Evolutionary conservation across 35 echinoderm and acorn worm genomes (phyloP).

Genomic region (Hemicentrotus pulcherrimus): DNA sequence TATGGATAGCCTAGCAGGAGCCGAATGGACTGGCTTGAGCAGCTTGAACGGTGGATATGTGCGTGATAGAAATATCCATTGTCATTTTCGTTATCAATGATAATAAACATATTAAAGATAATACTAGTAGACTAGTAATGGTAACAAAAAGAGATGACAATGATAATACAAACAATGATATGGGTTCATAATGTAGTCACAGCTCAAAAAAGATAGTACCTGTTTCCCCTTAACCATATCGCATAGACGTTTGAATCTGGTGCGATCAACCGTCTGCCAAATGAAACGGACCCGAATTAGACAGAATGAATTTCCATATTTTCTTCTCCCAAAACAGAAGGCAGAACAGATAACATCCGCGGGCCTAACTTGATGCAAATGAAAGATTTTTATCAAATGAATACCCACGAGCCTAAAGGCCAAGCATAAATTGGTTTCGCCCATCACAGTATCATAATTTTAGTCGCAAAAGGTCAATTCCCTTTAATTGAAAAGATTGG

Average conservation of each 20-base stretch:
- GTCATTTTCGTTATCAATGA: too few species aligned
- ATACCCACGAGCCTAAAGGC: not conserved
- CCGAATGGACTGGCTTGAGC: too few species aligned
- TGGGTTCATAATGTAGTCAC: too few species aligned
- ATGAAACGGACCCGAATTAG: not conserved
- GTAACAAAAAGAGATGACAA: too few species aligned
- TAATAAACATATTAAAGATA: too few species aligned
- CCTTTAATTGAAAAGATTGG: constrained; percentile 44
- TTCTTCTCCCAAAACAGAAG: not conserved
- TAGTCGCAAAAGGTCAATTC: constrained; percentile 25
- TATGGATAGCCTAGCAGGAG: too few species aligned
- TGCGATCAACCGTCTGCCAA: not conserved
- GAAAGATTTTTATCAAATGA: constrained; percentile 32
- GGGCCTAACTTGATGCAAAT: constrained; percentile 23
- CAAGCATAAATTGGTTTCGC: constrained; percentile 5
- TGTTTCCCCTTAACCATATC: not conserved
- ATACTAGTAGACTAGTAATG: too few species aligned
- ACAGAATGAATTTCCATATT: constrained; percentile 5
- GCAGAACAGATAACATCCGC: constrained; percentile 14
- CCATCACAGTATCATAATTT: constrained; percentile 43
- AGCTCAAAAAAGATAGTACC: too few species aligned
- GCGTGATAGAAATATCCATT: too few species aligned
- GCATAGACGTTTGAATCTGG: not conserved
- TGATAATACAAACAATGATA: too few species aligned
- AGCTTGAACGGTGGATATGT: too few species aligned